Evolutionary conservation across 2,888 invertebrate genomes (phyloP), one percentile per base, ranked within the genome.

Genomic region (Acheta domesticus): DNA sequence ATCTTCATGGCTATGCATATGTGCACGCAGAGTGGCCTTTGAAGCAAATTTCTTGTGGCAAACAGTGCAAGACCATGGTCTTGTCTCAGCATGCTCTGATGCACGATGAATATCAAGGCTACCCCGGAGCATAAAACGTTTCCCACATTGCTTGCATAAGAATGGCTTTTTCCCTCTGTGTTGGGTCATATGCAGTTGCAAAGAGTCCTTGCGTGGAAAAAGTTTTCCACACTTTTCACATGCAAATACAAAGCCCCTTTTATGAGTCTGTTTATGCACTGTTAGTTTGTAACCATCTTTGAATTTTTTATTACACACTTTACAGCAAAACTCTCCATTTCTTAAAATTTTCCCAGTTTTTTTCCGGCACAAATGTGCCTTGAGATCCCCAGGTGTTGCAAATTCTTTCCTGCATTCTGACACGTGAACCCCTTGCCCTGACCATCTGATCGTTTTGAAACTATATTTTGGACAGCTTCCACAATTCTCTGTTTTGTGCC

Each of bases 181-280:
- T 16, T 16, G 19, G 16, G n/a, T 48, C 19, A 19, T 16, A n/a
- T 76, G 76, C 8, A 76, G 36, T 48, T 76, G 76, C 19, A 76
- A 48, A 49, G 76, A 76, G 49, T 76, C 76, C n/a, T 20, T 14
- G 11, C n/a, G 76, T 14, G 76, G n/a, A 49, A 76, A 76, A n/a
- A 19, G 16, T 48, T 76, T 76, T 12, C 49, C 48, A 76, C 76
- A 76, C 19, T 76, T 48, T 48, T 23, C 8, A 49, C 49, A 76
- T 16, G n/a, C n/a, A 62, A 62, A 62, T n/a, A 62, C 62, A 62
- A 62, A 14, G n/a, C 62, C 62, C 8, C n/a, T 62, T n/a, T 62
- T 62, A 8, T 62, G 62, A 14, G n/a, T 14, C 16, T 62, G 62
- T n/a, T 62, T 62, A n/a, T 62, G 62, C 5, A 62, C n/a, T 62